Percentiles rank a stretch among this genome's conserved stretches.
Conservation (phyloP, 2,113 vertebrate species). For the Propithecus coquereli region DNA sequence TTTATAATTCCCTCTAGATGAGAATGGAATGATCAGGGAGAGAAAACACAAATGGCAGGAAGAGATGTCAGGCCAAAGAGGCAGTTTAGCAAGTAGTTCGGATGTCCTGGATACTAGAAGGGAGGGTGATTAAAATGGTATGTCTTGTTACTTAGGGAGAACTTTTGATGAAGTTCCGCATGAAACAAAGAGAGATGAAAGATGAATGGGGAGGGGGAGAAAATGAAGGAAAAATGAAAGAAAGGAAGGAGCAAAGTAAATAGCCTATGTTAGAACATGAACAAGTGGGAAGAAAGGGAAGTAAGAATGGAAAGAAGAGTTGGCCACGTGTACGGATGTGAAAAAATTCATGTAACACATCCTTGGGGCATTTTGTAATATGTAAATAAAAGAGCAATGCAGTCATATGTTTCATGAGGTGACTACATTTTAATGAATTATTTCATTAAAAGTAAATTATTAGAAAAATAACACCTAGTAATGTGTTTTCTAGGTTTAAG, state of each 20-base stretch:
- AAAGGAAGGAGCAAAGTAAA: not conserved
- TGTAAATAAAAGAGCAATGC: not conserved
- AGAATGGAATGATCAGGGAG: not conserved
- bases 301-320: not conserved
- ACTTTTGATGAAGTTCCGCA: not conserved
- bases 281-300: not conserved
- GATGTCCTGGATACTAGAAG: not conserved
- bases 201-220: not conserved
- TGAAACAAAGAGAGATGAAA: conserved; percentile 49
- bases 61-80: not conserved
- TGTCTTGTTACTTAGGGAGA: not conserved
- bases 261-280: not conserved
- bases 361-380: not conserved
- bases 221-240: conserved; percentile 11
- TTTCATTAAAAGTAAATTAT: not conserved
- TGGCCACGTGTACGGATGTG: not conserved
- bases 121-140: not conserved
- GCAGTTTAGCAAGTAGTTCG: not conserved
- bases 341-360: not conserved
- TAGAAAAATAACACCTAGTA: not conserved
- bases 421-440: not conserved
- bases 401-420: not conserved
- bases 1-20: not conserved
- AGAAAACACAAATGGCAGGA: not conserved
- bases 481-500: not conserved